Evolutionary conservation across 2,797 vertebrate species (phyloP), one percentile per base, ranked within the genome.

Genomic region (Jordanella pulchra): DNA sequence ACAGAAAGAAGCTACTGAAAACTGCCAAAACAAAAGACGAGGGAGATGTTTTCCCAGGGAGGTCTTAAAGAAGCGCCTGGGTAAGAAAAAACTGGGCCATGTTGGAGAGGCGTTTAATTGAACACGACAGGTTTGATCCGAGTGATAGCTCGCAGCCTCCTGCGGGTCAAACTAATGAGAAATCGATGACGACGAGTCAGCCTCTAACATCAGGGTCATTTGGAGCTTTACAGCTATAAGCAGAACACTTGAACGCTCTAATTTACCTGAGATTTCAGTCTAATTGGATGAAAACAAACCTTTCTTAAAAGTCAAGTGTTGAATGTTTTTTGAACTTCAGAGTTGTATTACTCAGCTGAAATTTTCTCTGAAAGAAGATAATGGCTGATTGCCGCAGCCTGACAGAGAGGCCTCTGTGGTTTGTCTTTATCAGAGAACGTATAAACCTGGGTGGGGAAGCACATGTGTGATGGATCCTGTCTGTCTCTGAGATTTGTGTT

Each of bases 121-220:
- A 90, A 88, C 70, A n/a, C 1, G 76, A 85, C 90, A 82, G 85
- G 65, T 84, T 76, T 80, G 81, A 89, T 91, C 71, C 65, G 50
- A 84, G 80, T 78, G 87, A 91, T 84, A 84, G 80, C 86, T 51
- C 0, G 51, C 64, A 68, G 50, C 32, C 75, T 84, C 81, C 74
- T 71, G 42, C 84, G 68, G 79, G 75, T 30, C 27, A 9, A 61
- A 70, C 81, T 91, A 92, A 93, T 87, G 87, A 86, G 65, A 90
- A 93, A 93, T 93, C 91, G 87, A 92, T 94, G 84, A 77, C 11
- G 72, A 79, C 42, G 51, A 82, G 81, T 27, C 76, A 89, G 82
- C 83, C 76, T 79, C 79, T 77, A 65, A 75, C 35, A 23, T 55
- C 79, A 61, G n/a, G 30, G 64, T 63, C 50, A 70, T 70, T 73